These are phyloP conservation scores for Leptocoma aspasia DNA, from an alignment of 2,113 vertebrate species.

Conservation along the genomic window DNA sequence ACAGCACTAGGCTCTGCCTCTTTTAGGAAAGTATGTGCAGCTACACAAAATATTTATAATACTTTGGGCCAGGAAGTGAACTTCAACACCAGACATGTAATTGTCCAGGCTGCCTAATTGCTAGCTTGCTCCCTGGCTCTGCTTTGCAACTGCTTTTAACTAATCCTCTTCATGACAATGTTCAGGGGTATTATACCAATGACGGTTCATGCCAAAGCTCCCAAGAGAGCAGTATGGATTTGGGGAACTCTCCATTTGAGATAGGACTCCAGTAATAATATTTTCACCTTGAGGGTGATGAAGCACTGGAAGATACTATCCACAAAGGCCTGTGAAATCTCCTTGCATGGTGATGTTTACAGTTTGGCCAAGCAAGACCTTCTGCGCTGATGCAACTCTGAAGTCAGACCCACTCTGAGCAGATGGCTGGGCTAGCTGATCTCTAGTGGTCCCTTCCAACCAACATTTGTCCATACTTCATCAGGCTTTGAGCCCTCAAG, in stretches of 20 bases:
- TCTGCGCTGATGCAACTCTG: neutral
- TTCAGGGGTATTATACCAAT: neutral
- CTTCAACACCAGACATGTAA: neutral
- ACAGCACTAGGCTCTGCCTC: neutral
- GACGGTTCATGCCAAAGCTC: neutral
- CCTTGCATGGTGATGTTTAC: neutral
- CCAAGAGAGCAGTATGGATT: neutral
- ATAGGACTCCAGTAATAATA: neutral
- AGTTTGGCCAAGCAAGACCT: neutral
- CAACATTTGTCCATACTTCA: neutral
- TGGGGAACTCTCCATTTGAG: neutral
- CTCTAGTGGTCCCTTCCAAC: neutral
- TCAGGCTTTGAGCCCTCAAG: neutral
- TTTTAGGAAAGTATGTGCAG: neutral
- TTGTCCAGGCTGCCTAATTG: neutral
- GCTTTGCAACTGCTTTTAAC: conserved; percentile 1
- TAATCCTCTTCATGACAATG: neutral
- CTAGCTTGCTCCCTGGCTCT: neutral
- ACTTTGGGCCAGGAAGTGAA: neutral
- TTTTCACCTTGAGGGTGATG: neutral
- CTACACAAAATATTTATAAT: neutral
- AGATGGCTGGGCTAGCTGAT: neutral
- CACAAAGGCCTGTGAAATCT: neutral
- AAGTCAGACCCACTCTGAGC: neutral
- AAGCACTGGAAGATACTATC: neutral